Evolutionary conservation across 2,797 vertebrate species (phyloP).

Genomic region (Iguana delicatissima): DNA sequence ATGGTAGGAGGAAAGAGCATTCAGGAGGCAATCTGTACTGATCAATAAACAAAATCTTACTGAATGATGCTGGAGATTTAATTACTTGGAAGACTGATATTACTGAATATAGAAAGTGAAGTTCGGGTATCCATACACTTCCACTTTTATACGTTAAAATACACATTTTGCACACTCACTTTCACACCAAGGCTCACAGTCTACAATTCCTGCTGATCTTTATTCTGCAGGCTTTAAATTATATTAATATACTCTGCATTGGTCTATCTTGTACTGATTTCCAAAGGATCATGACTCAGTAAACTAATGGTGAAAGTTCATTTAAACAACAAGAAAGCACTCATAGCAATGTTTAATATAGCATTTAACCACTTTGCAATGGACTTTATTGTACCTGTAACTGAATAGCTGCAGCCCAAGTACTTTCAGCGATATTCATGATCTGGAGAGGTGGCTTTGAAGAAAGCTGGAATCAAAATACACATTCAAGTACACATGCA

Average conservation of each 20-base stretch:
- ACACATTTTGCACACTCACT: not conserved
- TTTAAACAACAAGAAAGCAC: not conserved
- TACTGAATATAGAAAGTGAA: not conserved
- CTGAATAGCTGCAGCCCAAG: not conserved
- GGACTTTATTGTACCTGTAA: not conserved
- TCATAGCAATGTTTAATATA: not conserved
- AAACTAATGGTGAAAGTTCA: not conserved
- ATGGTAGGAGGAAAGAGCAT: not conserved
- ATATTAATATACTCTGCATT: not conserved
- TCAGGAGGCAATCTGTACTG: not conserved
- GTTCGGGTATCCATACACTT: not conserved
- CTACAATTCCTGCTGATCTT: not conserved
- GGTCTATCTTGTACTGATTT: too few species aligned
- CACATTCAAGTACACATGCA: not conserved
- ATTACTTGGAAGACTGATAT: not conserved
- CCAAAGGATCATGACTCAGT: not conserved
- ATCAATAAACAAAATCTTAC: conserved; percentile 3
- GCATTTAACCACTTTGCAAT: not conserved
- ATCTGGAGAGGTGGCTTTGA: not conserved
- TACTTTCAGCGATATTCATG: not conserved
- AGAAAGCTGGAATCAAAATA: not conserved
- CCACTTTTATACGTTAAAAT: not conserved
- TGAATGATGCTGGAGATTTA: conserved; percentile 7
- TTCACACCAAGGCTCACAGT: not conserved
- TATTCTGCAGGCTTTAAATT: not conserved